Evolutionary conservation across 2,113 vertebrate genomes (phyloP).

Genomic region (Ophiodon elongatus): DNA sequence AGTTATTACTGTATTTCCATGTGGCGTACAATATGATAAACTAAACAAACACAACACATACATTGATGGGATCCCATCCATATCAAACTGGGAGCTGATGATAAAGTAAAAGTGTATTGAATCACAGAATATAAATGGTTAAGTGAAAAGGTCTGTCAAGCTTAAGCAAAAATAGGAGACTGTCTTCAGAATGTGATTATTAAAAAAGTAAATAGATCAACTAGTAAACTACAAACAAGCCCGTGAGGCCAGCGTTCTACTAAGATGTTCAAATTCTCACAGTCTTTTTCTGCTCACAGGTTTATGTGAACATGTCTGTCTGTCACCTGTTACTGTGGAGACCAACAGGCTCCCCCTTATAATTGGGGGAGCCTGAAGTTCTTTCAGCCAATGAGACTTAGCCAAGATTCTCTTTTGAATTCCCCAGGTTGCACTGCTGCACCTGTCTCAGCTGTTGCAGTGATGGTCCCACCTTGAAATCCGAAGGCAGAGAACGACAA

Average conservation of each 20-base stretch:
- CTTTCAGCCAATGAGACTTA: slow-evolving; percentile 46
- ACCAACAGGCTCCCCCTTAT: slow-evolving; percentile 48
- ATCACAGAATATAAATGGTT: background rate
- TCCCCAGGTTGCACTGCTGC: slow-evolving; percentile 52
- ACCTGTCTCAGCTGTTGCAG: slow-evolving; percentile 42
- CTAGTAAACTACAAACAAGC: background rate
- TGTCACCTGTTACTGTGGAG: slow-evolving; percentile 55
- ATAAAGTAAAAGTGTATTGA: background rate
- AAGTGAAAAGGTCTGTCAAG: background rate
- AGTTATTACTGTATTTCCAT: background rate
- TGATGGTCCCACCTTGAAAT: slow-evolving; percentile 61
- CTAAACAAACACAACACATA: background rate
- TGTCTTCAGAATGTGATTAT: background rate
- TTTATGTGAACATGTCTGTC: slow-evolving; percentile 54
- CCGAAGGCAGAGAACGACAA: slow-evolving; percentile 9
- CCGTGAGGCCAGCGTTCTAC: background rate
- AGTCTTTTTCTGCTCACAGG: slow-evolving; percentile 49
- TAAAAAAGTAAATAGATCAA: background rate
- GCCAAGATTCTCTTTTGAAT: slow-evolving; percentile 48
- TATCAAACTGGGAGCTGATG: background rate
- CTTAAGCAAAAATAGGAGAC: background rate
- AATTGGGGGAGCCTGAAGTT: slow-evolving; percentile 28
- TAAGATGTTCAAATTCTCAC: background rate
- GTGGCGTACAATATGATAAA: background rate
- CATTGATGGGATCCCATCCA: background rate